Percentiles rank a stretch among this genome's conserved stretches.
phyloP scores from a whole-genome alignment of 1,140 invertebrate species.

The Drosophila azteca region DNA sequence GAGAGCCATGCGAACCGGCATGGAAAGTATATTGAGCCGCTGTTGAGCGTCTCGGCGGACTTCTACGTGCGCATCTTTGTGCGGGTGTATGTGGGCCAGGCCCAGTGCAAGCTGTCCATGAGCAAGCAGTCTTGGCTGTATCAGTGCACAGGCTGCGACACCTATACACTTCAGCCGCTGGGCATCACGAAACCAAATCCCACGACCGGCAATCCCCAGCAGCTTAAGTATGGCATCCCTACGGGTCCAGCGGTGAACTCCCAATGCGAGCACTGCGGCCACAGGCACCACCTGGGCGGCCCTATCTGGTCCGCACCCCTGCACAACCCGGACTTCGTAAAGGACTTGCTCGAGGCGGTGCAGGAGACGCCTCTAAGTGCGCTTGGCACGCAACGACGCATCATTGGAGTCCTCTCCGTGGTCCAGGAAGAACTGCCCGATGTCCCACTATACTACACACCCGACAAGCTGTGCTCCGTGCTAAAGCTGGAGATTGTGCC shows the following conservation, averaged over 20 bases:
- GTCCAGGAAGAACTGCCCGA: conserved; percentile 92
- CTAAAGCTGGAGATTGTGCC: conserved; percentile 88
- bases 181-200: conserved; percentile 87
- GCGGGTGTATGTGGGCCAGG: conserved; percentile 90
- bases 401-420: conserved; percentile 89
- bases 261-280: conserved; percentile 91
- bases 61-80: conserved; percentile 99
- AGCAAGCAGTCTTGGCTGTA: conserved; percentile 94
- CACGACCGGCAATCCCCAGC: conserved; percentile 85
- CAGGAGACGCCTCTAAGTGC: conserved; percentile 74
- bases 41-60: conserved; percentile 96
- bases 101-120: conserved; percentile 92
- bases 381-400: conserved; percentile 89
- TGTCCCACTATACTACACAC: conserved; percentile 93
- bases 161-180: conserved; percentile 90
- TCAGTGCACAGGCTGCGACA: conserved; percentile 95
- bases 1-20: conserved; percentile 96
- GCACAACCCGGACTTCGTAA: conserved; percentile 92
- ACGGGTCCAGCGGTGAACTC: conserved; percentile 87
- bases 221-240: conserved; percentile 88
- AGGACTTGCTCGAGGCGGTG: conserved; percentile 84
- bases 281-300: conserved; percentile 92
- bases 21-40: conserved; percentile 95
- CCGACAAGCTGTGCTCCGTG: conserved; percentile 87
- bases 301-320: conserved; percentile 96